Evolutionary conservation across 2,113 vertebrate species (phyloP).

Genomic region (Stigmatopora nigra): DNA sequence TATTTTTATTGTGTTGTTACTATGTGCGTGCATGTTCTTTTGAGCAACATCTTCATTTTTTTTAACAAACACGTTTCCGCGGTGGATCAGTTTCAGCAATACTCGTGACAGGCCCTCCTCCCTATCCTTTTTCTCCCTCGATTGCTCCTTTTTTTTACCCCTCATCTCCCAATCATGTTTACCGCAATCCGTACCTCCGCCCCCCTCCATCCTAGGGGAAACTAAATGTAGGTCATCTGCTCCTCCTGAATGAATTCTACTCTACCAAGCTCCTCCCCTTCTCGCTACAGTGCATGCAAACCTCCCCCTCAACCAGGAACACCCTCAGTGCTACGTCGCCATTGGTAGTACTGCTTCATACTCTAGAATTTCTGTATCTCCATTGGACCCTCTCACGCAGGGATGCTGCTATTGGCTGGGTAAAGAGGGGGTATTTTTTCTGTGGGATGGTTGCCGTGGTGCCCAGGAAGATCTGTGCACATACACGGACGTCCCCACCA

Average conservation of each 20-base stretch:
- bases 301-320: slow-evolving; percentile 62
- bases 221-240: slow-evolving; percentile 75
- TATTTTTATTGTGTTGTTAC: not conserved
- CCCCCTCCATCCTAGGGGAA: slow-evolving; percentile 57
- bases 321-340: slow-evolving; percentile 53
- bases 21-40: slow-evolving; percentile 2
- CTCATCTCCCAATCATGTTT: slow-evolving; percentile 60
- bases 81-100: slow-evolving; percentile 43
- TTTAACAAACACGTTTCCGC: slow-evolving; percentile 20
- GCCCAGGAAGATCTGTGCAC: slow-evolving; percentile 74
- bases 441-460: slow-evolving; percentile 76
- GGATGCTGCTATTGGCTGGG: slow-evolving; percentile 57
- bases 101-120: slow-evolving; percentile 38
- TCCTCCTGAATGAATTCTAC: slow-evolving; percentile 76
- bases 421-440: slow-evolving; percentile 70
- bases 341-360: slow-evolving; percentile 60
- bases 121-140: slow-evolving; percentile 31
- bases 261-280: slow-evolving; percentile 60
- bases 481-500: slow-evolving; percentile 64
- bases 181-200: slow-evolving; percentile 47
- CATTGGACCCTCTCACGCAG: slow-evolving; percentile 46
- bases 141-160: slow-evolving; percentile 26
- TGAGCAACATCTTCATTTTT: slow-evolving; percentile 17
- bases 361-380: slow-evolving; percentile 37
- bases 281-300: slow-evolving; percentile 56